Base-by-base conservation (phyloP, 2,888 invertebrate genomes). In the Machimus atricapillus region DNA sequence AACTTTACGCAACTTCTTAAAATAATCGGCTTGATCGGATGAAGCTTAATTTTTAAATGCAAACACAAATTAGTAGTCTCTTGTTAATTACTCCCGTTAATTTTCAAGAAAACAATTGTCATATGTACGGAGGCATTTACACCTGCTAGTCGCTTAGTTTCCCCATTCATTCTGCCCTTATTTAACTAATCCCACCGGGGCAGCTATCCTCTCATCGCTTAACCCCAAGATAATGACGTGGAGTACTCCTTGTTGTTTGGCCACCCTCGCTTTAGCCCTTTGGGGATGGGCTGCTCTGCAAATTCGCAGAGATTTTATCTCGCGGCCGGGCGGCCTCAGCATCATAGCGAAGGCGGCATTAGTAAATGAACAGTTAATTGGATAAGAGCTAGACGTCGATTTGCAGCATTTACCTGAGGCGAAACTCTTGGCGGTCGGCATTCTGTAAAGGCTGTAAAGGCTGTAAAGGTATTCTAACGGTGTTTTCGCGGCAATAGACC, bases 341-440 rank as follows among this genome's bases (percentile, higher is more conserved):
- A 52, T n/a, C 14, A 4, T 3, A 9, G 12, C 19, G 27, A 52
- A 52, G 52, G 73, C 37, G 40, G 19, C 83, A 85, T 23, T 27
- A 46, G 85, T 27, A 85, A 74, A 37, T 73, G 74, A 85, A 74
- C 43, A 74, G 46, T 85, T 85, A 85, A 85, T 85, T 85, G 46
- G 74, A 85, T 85, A 74, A 46, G 12, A 31, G 19, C 73, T 19
- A 85, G 85, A 85, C 85, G 23, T n/a, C 85, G 74, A 74, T 85
- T 85, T 85, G 74, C 85, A 12, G 27, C 27, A 9, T 27, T 46
- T 74, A 74, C 85, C 74, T 46, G 74, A 27, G 46, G 74, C 85
- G 74, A 74, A 43, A 46, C 74, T 85, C 85, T 85, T 74, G 46
- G 74, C 73, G 46, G 74, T 46, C 19, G 27, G 23, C 19, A 27